phyloP scores from a whole-genome alignment of 2,888 invertebrate genomes.

The Lottia gigantea region DNA sequence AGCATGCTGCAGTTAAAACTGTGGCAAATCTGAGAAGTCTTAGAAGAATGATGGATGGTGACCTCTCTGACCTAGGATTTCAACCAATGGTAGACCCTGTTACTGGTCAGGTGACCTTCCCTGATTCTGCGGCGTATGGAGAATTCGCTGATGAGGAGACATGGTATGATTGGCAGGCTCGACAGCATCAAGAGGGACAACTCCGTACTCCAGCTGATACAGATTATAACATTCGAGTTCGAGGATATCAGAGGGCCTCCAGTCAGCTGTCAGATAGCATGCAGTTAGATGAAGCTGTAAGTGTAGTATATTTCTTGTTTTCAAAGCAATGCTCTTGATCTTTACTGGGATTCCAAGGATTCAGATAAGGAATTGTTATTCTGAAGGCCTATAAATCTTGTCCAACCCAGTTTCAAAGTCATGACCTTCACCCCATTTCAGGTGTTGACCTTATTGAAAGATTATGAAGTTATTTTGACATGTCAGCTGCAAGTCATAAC shows the following conservation, averaged over 20 bases:
- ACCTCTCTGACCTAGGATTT: constrained; percentile 29
- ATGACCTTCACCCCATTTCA: no score
- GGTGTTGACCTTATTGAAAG: no score
- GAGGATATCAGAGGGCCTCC: constrained; percentile 38
- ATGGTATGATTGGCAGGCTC: constrained; percentile 68
- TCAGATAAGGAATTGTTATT: no score
- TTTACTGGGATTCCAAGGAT: no score
- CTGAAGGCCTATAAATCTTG: no score
- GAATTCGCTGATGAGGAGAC: constrained; percentile 65
- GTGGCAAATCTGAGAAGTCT: constrained; percentile 51
- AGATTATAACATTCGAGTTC: constrained; percentile 81
- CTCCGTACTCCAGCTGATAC: constrained; percentile 92
- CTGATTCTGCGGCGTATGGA: constrained; percentile 54
- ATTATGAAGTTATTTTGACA: no score
- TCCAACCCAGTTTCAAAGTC: no score
- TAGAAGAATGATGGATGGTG: constrained; percentile 41
- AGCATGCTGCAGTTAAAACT: constrained; percentile 40
- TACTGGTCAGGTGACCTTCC: constrained; percentile 48
- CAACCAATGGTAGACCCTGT: constrained; percentile 44
- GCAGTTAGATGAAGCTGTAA: constrained; percentile 14
- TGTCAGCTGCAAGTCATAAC: no score
- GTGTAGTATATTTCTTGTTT: not conserved
- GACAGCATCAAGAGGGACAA: constrained; percentile 96
- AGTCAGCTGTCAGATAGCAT: constrained; percentile 19
- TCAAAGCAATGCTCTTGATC: not conserved